Percentiles rank a stretch among this genome's conserved stretches.
Conservation (phyloP, 2,888 invertebrate genomes). For the Orthonychiurus folsomi region DNA sequence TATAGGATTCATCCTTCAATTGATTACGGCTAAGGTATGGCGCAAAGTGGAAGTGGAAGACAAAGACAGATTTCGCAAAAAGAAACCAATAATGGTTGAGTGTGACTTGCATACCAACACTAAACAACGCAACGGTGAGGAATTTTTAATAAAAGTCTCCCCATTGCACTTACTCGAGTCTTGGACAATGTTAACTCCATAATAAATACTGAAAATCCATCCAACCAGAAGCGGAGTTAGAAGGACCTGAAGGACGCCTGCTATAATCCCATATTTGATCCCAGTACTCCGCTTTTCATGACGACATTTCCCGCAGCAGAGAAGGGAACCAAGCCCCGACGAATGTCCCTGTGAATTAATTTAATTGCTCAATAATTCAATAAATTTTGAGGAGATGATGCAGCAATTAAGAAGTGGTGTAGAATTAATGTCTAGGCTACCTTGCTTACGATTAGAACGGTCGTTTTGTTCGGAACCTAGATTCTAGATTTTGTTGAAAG, state of each 20-base stretch:
- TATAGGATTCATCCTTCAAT: background rate
- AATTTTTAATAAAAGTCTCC: too few species aligned
- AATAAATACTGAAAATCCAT: slow-evolving; percentile 39
- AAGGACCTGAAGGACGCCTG: slow-evolving; percentile 32
- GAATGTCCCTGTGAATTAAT: slow-evolving; percentile 30
- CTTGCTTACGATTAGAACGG: too few species aligned
- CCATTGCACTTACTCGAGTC: slow-evolving; percentile 29
- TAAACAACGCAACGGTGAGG: too few species aligned
- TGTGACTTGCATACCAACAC: too few species aligned
- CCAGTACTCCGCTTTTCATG: slow-evolving; percentile 29
- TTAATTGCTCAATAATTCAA: background rate
- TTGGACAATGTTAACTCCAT: slow-evolving; percentile 39
- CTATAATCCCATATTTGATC: slow-evolving; percentile 37
- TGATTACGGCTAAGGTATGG: too few species aligned
- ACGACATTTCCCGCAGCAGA: slow-evolving; percentile 37
- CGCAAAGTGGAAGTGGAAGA: too few species aligned
- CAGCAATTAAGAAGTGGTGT: background rate
- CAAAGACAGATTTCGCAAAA: too few species aligned
- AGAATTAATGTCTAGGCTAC: too few species aligned
- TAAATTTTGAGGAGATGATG: background rate
- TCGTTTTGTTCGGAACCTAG: too few species aligned
- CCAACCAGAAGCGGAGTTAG: slow-evolving; percentile 30
- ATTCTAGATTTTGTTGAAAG: too few species aligned
- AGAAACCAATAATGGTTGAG: too few species aligned
- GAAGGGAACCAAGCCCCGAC: slow-evolving; percentile 31